Evolutionary conservation across 2,797 vertebrate genomes (phyloP).

Genomic region (Enteromius argenteus): DNA sequence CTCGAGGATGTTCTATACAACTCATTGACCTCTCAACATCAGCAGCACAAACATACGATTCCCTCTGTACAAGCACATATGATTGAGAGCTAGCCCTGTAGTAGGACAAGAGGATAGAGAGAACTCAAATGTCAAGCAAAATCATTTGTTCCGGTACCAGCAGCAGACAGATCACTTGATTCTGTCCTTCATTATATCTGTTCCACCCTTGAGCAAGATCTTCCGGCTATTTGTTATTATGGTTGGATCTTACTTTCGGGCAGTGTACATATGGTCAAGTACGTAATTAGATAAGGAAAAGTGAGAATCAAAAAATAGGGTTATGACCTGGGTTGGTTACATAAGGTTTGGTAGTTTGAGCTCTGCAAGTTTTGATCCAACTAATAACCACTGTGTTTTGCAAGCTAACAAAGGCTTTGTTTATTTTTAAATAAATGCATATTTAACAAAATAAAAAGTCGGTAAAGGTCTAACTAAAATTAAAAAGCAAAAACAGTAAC

Average conservation of each 20-base stretch:
- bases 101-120: constrained; percentile 14
- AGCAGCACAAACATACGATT: constrained; percentile 31
- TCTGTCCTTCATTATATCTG: constrained; percentile 29
- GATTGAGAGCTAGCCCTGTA: not conserved
- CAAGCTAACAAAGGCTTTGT: not conserved
- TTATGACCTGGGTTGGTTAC: not conserved
- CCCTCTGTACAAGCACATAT: constrained; percentile 25
- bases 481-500: too few relatives aligned
- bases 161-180: constrained; percentile 16
- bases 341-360: not conserved
- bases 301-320: not conserved
- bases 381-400: not conserved
- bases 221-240: not conserved
- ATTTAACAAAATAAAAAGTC: too few relatives aligned
- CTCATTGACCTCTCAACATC: constrained; percentile 40
- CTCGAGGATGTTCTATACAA: constrained; percentile 6
- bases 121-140: constrained; percentile 33
- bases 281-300: not conserved
- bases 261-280: not conserved
- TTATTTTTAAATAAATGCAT: too few relatives aligned
- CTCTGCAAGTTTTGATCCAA: not conserved
- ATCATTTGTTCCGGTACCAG: constrained; percentile 30
- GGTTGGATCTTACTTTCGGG: not conserved
- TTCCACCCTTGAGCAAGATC: not conserved
- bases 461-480: too few relatives aligned